Conservation (phyloP, 2,113 vertebrate species). For the Aplodontia rufa region DNA sequence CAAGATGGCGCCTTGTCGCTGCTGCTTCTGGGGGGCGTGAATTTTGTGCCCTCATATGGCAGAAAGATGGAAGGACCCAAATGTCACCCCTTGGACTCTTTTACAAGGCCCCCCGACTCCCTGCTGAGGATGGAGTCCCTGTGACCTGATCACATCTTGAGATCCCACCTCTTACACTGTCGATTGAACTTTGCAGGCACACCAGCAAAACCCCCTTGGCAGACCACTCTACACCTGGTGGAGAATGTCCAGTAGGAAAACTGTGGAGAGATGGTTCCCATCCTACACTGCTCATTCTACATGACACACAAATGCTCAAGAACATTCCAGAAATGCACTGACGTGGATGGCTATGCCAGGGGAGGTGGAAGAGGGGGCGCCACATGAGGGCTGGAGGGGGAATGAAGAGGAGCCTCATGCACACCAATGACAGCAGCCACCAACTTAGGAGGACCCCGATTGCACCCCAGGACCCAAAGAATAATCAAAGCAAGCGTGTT, state of each 20-base stretch:
- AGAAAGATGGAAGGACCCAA: background rate
- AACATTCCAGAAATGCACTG: rapidly evolving
- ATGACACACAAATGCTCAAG: background rate
- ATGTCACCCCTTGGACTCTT: background rate
- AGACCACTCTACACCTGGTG: too few species aligned
- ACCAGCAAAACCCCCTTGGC: background rate
- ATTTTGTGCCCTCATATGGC: background rate
- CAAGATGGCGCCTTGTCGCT: too few species aligned
- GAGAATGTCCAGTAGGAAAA: too few species aligned
- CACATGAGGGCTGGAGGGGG: rapidly evolving
- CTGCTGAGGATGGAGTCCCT: background rate
- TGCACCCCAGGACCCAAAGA: background rate
- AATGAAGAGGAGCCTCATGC: background rate
- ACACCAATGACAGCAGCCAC: rapidly evolving
- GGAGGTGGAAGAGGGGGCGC: background rate
- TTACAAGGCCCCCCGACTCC: background rate
- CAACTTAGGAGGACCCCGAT: background rate
- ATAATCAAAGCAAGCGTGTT: rapidly evolving
- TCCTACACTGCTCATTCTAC: background rate
- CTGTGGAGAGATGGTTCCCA: background rate
- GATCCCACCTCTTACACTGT: background rate
- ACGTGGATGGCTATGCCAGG: background rate
- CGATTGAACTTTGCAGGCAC: background rate
- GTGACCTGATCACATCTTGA: background rate
- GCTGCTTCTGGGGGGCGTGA: too few species aligned